phyloP scores from a whole-genome alignment of 1,140 invertebrate genomes.

The Procambarus clarkii region DNA sequence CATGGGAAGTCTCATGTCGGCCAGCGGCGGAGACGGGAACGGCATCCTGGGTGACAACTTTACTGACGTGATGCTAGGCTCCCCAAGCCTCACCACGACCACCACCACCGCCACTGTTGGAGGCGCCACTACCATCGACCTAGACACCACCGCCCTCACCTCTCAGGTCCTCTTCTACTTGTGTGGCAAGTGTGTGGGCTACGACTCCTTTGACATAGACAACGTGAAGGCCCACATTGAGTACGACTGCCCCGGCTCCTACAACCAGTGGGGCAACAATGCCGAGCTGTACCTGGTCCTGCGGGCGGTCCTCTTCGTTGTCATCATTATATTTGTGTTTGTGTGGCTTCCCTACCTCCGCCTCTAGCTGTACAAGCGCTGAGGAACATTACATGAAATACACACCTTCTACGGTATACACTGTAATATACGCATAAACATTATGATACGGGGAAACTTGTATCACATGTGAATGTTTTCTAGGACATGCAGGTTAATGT shows the following conservation, averaged over 20 bases:
- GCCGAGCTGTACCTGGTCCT: conserved; percentile 70
- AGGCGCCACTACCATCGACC: conserved; percentile 22
- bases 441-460: background rate
- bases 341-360: conserved; percentile 59
- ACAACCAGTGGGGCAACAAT: conserved; percentile 65
- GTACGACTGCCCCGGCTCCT: conserved; percentile 65
- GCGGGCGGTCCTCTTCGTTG: conserved; percentile 67
- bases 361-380: background rate
- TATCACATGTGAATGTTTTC: background rate
- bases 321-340: conserved; percentile 63
- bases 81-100: background rate
- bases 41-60: conserved; percentile 26
- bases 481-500: background rate
- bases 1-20: background rate
- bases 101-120: background rate
- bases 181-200: conserved; percentile 69
- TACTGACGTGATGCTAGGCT: conserved; percentile 9
- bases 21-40: conserved; percentile 20
- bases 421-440: background rate
- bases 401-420: background rate
- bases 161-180: conserved; percentile 70
- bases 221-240: conserved; percentile 68
- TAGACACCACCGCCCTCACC: conserved; percentile 59
- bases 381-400: background rate
- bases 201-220: conserved; percentile 70